Evolutionary conservation across 2,888 invertebrate species (phyloP), one percentile per base, ranked within the genome.

Genomic region (Bombylius discolor): DNA sequence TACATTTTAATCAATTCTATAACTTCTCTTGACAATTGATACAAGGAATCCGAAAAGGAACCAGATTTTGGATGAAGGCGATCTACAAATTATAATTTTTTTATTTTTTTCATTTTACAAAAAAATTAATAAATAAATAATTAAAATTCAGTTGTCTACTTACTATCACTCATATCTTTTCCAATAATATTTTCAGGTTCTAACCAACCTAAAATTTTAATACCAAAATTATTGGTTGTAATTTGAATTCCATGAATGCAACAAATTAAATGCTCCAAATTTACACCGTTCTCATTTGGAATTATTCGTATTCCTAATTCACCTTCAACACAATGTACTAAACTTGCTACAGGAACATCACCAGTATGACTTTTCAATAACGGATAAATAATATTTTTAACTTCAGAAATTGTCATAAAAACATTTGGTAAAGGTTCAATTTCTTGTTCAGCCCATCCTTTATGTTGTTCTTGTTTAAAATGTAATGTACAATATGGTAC

Each of bases 181-280:
- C 55, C 56, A 44, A 53, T 52, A 46, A 51, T 50, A 56, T 36
- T 69, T 49, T 68, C 68, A 13, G 67, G 57, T 56, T 72, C 70
- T 39, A 70, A 51, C 70, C 70, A 72, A 13, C 68, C 67, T 5
- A 74, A 64, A 46, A 74, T 71, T 62, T 74, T 74, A 11, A 74
- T 73, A 14, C 74, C 74, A 58, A 73, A 74, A 54, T 70, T 74
- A 58, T 74, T 74, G 5, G 69, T 67, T n/a, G 70, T 70, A 44
- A 74, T 72, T 57, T 73, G 71, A 45, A 95, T 80, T 44, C 86
- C 86, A 11, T 84, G 81, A 11, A 93, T 81, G 70, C 90, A 91
- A 52, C 91, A 85, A 34, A 97, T 81, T 55, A 97, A 76, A 74
- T 96, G 88, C 70, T 97, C 97, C 56, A 97, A 72, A 1, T 92